phyloP scores from a whole-genome alignment of 2,888 invertebrate genomes.

The Hirtodrosophila cameraria region DNA sequence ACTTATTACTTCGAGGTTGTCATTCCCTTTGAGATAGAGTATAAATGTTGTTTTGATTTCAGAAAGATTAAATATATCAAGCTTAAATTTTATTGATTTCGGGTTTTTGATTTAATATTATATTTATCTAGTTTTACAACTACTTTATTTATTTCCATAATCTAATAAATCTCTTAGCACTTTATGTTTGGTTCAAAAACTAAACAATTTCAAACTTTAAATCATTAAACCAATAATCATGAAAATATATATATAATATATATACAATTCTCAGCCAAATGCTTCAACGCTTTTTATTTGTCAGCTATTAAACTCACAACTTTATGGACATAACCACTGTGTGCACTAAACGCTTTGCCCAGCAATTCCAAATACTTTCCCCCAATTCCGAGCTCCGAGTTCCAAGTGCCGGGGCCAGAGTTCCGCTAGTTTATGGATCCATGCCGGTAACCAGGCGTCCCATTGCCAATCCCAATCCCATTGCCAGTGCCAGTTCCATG shows the following conservation, averaged over 20 bases:
- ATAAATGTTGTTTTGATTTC: too few species aligned
- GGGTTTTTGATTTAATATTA: too few species aligned
- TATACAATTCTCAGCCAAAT: conserved; percentile 23
- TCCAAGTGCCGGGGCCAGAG: conserved; percentile 35
- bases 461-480: background rate
- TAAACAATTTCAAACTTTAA: too few species aligned
- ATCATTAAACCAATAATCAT: background rate
- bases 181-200: too few species aligned
- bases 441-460: conserved; percentile 29
- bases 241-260: background rate
- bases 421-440: conserved; percentile 51
- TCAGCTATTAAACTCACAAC: conserved; percentile 53
- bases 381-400: too few species aligned
- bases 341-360: conserved; percentile 62
- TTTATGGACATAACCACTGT: conserved; percentile 62
- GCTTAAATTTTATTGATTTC: too few species aligned
- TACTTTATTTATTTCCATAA: too few species aligned
- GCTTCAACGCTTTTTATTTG: conserved; percentile 47
- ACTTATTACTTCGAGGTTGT: too few species aligned
- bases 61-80: too few species aligned
- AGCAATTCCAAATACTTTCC: conserved; percentile 51
- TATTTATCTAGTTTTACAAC: too few species aligned
- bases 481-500: conserved; percentile 1
- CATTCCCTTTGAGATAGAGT: too few species aligned
- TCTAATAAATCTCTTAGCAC: too few species aligned